Percentiles rank a stretch among this genome's conserved stretches.
Evolutionary conservation across 2,797 vertebrate species (phyloP).

Genomic region (Diceros bicornis): DNA sequence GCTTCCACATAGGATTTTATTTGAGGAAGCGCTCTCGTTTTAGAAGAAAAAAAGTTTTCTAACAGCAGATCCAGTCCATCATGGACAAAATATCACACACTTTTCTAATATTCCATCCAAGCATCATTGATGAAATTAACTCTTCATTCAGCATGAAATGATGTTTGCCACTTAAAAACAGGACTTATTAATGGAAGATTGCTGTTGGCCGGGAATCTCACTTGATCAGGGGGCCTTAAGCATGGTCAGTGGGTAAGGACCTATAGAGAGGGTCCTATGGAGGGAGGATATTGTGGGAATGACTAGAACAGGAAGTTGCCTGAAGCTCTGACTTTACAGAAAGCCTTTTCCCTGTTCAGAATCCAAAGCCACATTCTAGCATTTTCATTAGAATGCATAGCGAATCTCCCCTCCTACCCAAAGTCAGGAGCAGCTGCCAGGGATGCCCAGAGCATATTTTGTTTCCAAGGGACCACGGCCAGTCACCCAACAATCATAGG

Average conservation of each 20-base stretch:
- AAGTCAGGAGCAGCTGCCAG: background rate
- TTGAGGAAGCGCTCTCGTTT: background rate
- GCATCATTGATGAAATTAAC: background rate
- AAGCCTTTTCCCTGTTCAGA: background rate
- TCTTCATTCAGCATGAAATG: background rate
- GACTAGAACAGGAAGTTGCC: background rate
- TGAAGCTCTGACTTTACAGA: background rate
- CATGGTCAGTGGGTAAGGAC: background rate
- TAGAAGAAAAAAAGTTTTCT: background rate
- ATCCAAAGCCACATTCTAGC: background rate
- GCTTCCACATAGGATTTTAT: background rate
- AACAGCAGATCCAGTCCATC: background rate
- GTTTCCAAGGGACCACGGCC: background rate
- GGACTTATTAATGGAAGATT: background rate
- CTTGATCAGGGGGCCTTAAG: background rate
- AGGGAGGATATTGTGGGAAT: background rate
- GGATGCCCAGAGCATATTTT: background rate
- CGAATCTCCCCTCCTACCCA: background rate
- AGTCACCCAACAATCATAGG: background rate
- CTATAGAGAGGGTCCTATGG: background rate
- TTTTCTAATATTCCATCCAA: background rate
- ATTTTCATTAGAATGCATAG: background rate
- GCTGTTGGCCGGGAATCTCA: background rate
- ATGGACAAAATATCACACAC: background rate
- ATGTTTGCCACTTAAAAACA: background rate